Percentiles rank a stretch among this genome's conserved stretches.
Conservation (phyloP, 2,797 vertebrate species). For the Ciconia nigra region DNA sequence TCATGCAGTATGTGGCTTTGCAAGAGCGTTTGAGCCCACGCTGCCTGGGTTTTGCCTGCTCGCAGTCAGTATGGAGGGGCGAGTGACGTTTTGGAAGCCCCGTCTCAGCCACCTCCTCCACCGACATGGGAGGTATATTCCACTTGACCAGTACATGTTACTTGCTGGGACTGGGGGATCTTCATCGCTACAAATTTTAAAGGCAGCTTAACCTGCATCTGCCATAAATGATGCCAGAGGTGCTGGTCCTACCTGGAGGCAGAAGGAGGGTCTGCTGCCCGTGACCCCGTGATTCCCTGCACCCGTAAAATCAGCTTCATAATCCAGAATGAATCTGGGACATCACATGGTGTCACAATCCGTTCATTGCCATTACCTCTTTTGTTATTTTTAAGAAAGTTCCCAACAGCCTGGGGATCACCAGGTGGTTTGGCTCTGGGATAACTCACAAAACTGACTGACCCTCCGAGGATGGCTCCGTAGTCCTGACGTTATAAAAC, state of each 20-base stretch:
- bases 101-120: neutral
- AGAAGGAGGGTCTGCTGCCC: neutral
- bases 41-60: neutral
- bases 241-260: neutral
- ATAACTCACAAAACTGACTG: neutral
- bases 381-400: neutral
- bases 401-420: neutral
- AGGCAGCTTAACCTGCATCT: neutral
- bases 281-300: neutral
- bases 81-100: neutral
- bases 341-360: rapidly evolving
- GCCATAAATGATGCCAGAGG: neutral
- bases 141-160: too few relatives aligned
- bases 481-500: neutral
- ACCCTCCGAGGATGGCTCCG: rapidly evolving
- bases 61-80: rapidly evolving
- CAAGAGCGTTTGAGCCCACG: neutral
- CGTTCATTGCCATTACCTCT: too few relatives aligned
- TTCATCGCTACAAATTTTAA: neutral
- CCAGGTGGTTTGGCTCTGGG: neutral
- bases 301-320: neutral
- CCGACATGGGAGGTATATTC: rapidly evolving
- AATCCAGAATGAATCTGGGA: neutral
- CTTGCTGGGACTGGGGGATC: neutral
- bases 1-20: rapidly evolving